phyloP scores from a whole-genome alignment of 2,797 vertebrate genomes.

The Adelosebastes latens region DNA sequence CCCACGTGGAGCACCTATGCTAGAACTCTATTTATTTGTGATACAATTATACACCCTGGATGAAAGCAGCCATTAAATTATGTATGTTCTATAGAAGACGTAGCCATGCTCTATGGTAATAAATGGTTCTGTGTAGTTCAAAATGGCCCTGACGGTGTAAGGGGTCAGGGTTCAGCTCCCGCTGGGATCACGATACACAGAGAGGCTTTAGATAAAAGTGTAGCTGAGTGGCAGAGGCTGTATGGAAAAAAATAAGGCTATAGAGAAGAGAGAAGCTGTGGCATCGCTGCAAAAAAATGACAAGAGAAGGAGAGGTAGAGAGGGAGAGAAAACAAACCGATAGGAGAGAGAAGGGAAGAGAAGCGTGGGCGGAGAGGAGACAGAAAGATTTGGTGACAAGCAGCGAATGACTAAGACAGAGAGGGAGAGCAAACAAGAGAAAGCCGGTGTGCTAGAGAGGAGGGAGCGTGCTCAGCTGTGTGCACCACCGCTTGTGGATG shows the following conservation, averaged over 20 bases:
- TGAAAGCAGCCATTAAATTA: constrained; percentile 23
- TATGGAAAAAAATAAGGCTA: constrained; percentile 3
- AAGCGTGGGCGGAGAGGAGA: constrained; percentile 53
- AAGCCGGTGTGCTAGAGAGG: background rate
- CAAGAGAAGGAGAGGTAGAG: constrained; percentile 3
- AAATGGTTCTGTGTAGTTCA: constrained; percentile 21
- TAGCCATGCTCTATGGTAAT: constrained; percentile 4
- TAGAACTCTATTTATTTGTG: constrained; percentile 16
- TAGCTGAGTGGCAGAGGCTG: constrained; percentile 8
- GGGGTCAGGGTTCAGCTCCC: constrained; percentile 21
- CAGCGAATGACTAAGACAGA: constrained; percentile 57
- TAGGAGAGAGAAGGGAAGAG: constrained; percentile 27
- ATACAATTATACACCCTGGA: constrained; percentile 17
- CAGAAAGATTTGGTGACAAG: constrained; percentile 66
- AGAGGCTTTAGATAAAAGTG: constrained; percentile 24
- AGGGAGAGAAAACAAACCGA: constrained; percentile 53
- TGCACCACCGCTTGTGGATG: constrained; percentile 49
- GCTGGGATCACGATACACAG: background rate
- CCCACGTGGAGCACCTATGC: background rate
- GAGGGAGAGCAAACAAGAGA: constrained; percentile 40
- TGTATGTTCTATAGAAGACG: constrained; percentile 1
- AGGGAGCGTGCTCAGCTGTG: constrained; percentile 27
- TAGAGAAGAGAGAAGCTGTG: background rate
- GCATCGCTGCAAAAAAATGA: constrained; percentile 17
- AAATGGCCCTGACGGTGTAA: constrained; percentile 14